Evolutionary conservation across 2,888 invertebrate species (phyloP).

Genomic region (Eilema depressum): DNA sequence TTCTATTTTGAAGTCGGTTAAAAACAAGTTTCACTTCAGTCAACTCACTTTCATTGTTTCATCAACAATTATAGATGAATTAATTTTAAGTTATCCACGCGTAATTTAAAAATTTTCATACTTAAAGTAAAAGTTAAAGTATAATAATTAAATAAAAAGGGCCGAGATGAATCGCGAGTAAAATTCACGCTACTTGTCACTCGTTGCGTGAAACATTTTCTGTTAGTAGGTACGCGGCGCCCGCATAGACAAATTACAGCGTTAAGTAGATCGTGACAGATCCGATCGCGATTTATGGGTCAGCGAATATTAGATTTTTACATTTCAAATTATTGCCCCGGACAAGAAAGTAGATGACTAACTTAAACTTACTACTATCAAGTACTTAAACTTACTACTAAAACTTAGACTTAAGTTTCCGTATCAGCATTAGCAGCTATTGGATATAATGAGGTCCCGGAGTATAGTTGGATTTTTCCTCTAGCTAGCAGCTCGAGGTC

Average conservation of each 20-base stretch:
- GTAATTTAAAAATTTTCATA: conserved; percentile 27
- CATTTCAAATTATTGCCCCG: conserved; percentile 47
- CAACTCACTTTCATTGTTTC: conserved; percentile 15
- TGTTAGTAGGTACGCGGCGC: conserved; percentile 43
- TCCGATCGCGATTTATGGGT: conserved; percentile 76
- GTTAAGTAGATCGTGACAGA: conserved; percentile 83
- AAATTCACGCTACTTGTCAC: conserved; percentile 59
- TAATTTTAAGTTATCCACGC: conserved; percentile 6
- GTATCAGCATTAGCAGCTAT: too few species aligned
- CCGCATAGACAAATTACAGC: conserved; percentile 60
- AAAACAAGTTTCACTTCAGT: neutral
- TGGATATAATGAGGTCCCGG: too few species aligned
- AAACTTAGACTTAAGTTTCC: too few species aligned
- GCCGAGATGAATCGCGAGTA: conserved; percentile 50
- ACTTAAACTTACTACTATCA: too few species aligned
- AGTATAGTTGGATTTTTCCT: too few species aligned
- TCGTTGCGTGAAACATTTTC: conserved; percentile 60
- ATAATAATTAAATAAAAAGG: conserved; percentile 48
- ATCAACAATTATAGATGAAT: neutral
- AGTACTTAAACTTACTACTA: too few species aligned
- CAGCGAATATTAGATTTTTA: conserved; percentile 66
- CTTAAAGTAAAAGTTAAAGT: conserved; percentile 47
- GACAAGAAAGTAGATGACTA: conserved; percentile 60
- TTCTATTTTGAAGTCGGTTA: neutral
- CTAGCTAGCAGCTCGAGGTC: too few species aligned